Evolutionary conservation across 2,113 vertebrate genomes (phyloP).

Genomic region (Indicator maculatus): DNA sequence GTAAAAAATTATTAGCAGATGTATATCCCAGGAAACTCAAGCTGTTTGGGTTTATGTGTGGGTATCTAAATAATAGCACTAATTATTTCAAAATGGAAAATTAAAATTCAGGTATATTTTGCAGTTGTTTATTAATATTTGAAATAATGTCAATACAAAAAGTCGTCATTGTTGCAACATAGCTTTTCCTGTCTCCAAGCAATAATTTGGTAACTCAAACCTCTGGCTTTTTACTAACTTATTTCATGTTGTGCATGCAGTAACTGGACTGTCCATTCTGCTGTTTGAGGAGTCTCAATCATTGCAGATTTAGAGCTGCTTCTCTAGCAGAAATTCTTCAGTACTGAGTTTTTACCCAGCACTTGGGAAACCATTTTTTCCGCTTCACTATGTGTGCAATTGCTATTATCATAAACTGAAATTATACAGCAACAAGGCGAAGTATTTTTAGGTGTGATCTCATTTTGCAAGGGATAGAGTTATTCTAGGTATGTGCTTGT

Average conservation of each 20-base stretch:
- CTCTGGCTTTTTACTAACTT: neutral
- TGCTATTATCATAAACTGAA: slow-evolving; percentile 52
- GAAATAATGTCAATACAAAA: neutral
- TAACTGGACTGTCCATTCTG: neutral
- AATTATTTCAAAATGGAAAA: slow-evolving; percentile 32
- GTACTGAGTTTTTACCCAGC: neutral
- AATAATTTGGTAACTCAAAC: neutral
- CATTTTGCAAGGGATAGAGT: slow-evolving; percentile 59
- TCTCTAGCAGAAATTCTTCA: neutral
- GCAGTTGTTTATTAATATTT: neutral
- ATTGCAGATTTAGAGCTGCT: neutral
- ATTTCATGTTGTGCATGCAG: neutral
- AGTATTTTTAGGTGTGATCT: slow-evolving; percentile 70
- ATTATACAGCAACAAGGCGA: slow-evolving; percentile 56
- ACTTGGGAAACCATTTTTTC: slow-evolving; percentile 12
- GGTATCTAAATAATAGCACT: slow-evolving; percentile 1
- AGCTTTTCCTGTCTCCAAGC: neutral
- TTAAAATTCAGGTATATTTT: neutral
- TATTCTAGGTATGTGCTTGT: slow-evolving; percentile 65
- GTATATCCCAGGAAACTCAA: slow-evolving; percentile 17
- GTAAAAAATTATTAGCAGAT: slow-evolving; percentile 24
- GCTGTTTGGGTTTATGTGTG: slow-evolving; percentile 18
- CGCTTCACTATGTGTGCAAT: slow-evolving; percentile 32
- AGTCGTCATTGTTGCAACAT: neutral
- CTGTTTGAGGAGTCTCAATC: neutral